A percentile compares a stretch with the other conserved stretches of the same genome.
These are phyloP conservation scores for Homarus americanus DNA, from an alignment of 1,140 invertebrate species.

Conservation along the genomic window DNA sequence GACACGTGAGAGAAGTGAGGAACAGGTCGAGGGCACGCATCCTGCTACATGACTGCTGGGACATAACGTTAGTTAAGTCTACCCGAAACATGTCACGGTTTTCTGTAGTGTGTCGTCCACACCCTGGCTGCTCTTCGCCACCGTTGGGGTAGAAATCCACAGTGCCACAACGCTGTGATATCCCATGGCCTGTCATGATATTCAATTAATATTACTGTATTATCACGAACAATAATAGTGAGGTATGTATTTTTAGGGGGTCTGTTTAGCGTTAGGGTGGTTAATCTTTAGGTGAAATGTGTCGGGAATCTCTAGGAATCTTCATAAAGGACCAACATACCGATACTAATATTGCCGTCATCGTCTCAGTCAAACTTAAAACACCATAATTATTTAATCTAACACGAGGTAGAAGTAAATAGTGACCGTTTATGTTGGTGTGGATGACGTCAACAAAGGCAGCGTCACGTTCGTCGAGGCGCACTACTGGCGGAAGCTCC, in stretches of 20 bases:
- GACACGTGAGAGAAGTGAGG: conserved; percentile 80
- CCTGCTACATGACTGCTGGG: conserved; percentile 67
- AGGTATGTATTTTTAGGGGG: no score
- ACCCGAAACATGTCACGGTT: no score
- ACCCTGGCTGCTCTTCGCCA: conserved; percentile 91
- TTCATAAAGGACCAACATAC: no score
- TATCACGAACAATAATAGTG: no score
- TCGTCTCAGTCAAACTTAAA: no score
- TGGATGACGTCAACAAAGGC: conserved; percentile 77
- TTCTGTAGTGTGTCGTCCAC: conserved; percentile 78
- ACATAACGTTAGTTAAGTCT: background rate
- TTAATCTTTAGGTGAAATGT: no score
- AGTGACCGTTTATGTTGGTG: conserved; percentile 62
- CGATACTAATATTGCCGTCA: no score
- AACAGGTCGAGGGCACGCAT: conserved; percentile 72
- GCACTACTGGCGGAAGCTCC: conserved; percentile 78
- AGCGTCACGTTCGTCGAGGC: conserved; percentile 76
- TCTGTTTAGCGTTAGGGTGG: no score
- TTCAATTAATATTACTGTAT: no score
- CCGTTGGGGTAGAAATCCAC: conserved; percentile 94
- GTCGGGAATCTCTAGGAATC: no score
- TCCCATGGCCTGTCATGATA: background rate
- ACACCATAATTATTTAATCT: no score
- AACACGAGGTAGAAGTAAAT: no score
- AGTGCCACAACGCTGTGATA: conserved; percentile 81